Evolutionary conservation across 1,140 invertebrate species (phyloP), one percentile per base, ranked within the genome.

Genomic region (Bombus polaris): DNA sequence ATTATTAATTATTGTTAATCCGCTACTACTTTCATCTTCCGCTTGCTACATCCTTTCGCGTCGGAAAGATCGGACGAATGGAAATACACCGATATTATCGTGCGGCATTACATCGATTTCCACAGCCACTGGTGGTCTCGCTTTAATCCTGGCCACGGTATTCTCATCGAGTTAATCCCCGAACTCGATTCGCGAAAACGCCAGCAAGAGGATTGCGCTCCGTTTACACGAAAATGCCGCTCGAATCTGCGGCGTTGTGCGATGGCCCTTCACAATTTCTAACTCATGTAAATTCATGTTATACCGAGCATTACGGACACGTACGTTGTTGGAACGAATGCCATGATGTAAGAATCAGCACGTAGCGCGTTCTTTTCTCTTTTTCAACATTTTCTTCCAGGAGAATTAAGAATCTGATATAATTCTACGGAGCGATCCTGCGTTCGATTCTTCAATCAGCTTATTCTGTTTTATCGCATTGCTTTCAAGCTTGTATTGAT

Each of bases 151-250:
- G 2, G 42, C 25, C n/a, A 6, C 13, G 15, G 28, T 39, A 59
- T 68, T 76, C 42, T 32, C 35, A 18, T 35, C n/a, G 18, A 37
- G 53, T 62, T 85, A 85, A 89, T 84, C 71, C 59, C 53, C 22
- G 80, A 62, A 85, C 57, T 75, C 59, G 32, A 85, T 66, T 81
- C 47, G 53, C 65, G 44, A 47, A 39, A 68, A 42, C 42, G 73
- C 28, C 59, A 32, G 9, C 44, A 25, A 39, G 62, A 57, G 62
- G 65, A 83, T 75, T 68, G 44, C n/a, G 53, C 42, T 32, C 3
- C 62, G 74, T 57, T 83, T 83, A 44, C 74, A 83, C 37, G 76
- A 44, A 47, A 22, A 70, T 18, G 42, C n/a, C 10, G 10, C 25
- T 53, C 0, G 65, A 85, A 85, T 76, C 57, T 37, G 53, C 73